Conservation (phyloP, 2,113 vertebrate species). For the Notarius quadriscutis region DNA sequence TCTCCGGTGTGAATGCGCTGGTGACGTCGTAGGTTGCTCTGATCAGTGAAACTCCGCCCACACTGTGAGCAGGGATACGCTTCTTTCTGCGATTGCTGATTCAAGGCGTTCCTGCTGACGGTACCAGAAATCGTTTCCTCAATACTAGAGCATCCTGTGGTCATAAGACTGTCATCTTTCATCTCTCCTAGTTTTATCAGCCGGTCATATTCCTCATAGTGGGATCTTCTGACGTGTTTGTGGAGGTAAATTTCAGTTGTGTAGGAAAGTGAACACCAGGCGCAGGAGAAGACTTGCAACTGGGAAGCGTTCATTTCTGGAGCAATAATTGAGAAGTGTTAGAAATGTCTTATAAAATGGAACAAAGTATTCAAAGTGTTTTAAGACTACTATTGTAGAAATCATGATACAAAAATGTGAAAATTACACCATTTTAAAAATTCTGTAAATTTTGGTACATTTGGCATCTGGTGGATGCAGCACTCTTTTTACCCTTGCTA, state of each 20-base stretch:
- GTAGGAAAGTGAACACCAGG: conserved; percentile 6
- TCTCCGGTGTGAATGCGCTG: not conserved
- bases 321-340: not conserved
- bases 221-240: not conserved
- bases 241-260: not conserved
- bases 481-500: too few species aligned
- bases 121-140: not conserved
- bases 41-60: not conserved
- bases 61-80: not conserved
- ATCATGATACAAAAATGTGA: not conserved
- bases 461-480: too few species aligned
- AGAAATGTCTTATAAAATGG: not conserved
- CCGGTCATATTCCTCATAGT: not conserved
- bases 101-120: not conserved
- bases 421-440: too few species aligned
- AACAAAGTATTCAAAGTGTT: not conserved
- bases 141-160: too few species aligned
- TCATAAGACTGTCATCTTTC: not conserved
- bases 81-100: not conserved
- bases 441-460: too few species aligned
- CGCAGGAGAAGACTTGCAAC: not conserved
- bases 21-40: not conserved
- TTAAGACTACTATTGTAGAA: not conserved
- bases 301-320: not conserved
- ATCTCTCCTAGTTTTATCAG: not conserved